Base-by-base conservation (phyloP, 2,797 vertebrate genomes). In the Darevskia nairensis region DNA sequence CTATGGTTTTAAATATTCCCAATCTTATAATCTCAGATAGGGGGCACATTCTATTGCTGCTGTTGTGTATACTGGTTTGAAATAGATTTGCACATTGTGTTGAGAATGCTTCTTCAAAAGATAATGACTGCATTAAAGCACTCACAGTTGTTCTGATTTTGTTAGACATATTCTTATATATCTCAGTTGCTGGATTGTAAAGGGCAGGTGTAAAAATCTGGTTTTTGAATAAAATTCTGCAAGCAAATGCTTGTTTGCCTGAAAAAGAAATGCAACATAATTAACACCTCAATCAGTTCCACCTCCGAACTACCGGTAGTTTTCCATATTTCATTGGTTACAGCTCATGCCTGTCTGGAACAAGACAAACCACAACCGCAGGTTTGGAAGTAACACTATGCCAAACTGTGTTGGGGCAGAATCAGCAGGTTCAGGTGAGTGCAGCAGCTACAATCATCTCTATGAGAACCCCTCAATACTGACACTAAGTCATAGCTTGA, bases 221-320 rank as follows among this genome's bases (percentile, higher is more conserved):
- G 0, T 0, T 50, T 90, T 80, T 82, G 2, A 95, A 61, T 1
- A 0, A 0, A 89, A 90, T 5, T 0, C 0, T 80, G 85, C 92
- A 93, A 72, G 74, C 3, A 92, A 96, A 90, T 41, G 90, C 44
- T 94, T 95, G 93, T 21, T 89, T 88, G 80, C 85, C 96, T 96
- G 92, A 11, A 39, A 50, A 82, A 50, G 77, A 71, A 88, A 61
- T 32, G 1, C 29, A 1, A 39, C 89, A 84, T 9, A 61, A 64
- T 17, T 74, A 5, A 9, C 27, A 2, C 80, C 69, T 87, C 15
- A 10, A 29, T 86, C 17, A n/a, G 46, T 59, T 9, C 23, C 21
- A 59, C 8, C 69, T 50, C 59, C 85, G 10, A 1, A 29, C 8
- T 1, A 35, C 35, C 35, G 35, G 35, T 35, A 35, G 25, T 32